Conservation (phyloP, 2,113 vertebrate species). For the Fregetta grallaria region DNA sequence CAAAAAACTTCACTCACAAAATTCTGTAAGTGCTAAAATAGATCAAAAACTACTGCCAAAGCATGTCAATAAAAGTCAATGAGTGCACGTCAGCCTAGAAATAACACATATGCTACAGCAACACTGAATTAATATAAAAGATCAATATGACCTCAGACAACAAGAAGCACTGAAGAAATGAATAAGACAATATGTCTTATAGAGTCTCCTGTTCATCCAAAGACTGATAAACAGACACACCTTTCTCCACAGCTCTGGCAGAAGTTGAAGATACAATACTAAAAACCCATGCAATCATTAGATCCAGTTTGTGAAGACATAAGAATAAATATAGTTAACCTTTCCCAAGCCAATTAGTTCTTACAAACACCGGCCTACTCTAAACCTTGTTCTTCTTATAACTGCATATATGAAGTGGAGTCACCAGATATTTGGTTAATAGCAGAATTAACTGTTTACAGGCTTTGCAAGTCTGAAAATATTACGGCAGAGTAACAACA, state of each 20-base stretch:
- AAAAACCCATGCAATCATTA: background rate
- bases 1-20: background rate
- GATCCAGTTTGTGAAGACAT: background rate
- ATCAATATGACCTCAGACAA: constrained; percentile 58
- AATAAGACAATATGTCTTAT: constrained; percentile 9
- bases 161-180: constrained; percentile 30
- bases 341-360: background rate
- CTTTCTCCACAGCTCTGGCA: constrained; percentile 6
- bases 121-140: constrained; percentile 50
- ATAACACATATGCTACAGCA: background rate
- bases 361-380: background rate
- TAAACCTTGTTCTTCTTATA: background rate
- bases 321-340: background rate
- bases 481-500: background rate
- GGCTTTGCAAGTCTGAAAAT: background rate
- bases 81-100: constrained; percentile 29
- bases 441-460: background rate
- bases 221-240: constrained; percentile 25
- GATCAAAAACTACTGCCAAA: background rate
- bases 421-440: background rate
- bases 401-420: background rate
- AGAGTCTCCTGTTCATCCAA: background rate
- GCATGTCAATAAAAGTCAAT: background rate
- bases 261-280: constrained; percentile 11
- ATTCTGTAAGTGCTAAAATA: background rate